Evolutionary conservation across 1,140 invertebrate species (phyloP).

Genomic region (Tetragnatha versicolor): DNA sequence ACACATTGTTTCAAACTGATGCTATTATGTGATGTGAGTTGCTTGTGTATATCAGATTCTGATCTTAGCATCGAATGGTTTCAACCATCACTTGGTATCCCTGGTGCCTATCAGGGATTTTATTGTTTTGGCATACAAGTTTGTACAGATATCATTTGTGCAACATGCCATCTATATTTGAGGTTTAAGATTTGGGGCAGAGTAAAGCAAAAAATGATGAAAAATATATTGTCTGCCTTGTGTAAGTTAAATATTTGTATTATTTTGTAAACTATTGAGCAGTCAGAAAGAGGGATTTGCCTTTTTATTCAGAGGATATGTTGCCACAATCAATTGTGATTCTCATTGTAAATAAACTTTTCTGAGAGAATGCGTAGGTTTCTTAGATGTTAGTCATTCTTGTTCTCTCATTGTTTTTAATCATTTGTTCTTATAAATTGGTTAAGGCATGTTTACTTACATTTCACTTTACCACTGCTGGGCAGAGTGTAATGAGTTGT

Average conservation of each 20-base stretch:
- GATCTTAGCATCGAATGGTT: conserved; percentile 47
- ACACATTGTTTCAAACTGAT: too few species aligned
- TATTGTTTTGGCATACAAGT: conserved; percentile 50
- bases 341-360: conserved; percentile 52
- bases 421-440: conserved; percentile 15
- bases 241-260: conserved; percentile 55
- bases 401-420: conserved; percentile 30
- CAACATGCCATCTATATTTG: conserved; percentile 48
- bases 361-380: conserved; percentile 45
- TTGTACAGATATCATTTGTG: conserved; percentile 48
- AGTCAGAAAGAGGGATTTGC: conserved; percentile 41
- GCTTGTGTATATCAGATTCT: conserved; percentile 43
- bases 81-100: conserved; percentile 43
- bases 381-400: conserved; percentile 47
- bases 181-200: conserved; percentile 42
- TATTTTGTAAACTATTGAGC: conserved; percentile 55
- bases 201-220: conserved; percentile 11
- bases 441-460: conserved; percentile 51
- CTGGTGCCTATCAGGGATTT: conserved; percentile 47
- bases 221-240: conserved; percentile 41
- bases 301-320: conserved; percentile 47
- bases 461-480: conserved; percentile 46
- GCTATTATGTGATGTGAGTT: background rate
- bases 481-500: conserved; percentile 44
- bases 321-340: conserved; percentile 52